Percentiles rank a stretch among this genome's conserved stretches.
Conservation (phyloP, 2,888 invertebrate genomes). For the Gnatocerus cornutus region DNA sequence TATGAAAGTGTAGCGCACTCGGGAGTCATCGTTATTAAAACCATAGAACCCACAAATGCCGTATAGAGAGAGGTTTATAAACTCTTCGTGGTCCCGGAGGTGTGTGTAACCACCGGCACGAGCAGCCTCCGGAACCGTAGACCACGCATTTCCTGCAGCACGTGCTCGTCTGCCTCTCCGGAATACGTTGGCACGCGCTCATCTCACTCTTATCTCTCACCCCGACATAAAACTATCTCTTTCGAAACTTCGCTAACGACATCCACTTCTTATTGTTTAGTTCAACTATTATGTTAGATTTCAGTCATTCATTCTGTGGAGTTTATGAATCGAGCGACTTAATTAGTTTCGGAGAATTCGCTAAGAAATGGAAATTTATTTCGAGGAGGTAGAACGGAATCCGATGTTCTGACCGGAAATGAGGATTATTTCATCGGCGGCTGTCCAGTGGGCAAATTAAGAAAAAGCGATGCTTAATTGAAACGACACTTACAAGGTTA, state of each 20-base stretch:
- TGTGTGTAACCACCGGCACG: conserved; percentile 71
- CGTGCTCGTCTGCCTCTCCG: conserved; percentile 61
- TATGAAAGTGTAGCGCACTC: conserved; percentile 56
- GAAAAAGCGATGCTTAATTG: conserved; percentile 50
- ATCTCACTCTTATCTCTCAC: conserved; percentile 14
- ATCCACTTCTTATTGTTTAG: conserved; percentile 53
- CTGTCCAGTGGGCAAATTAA: conserved; percentile 51
- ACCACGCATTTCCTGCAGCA: conserved; percentile 71
- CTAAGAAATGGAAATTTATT: conserved; percentile 18
- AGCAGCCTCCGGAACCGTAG: conserved; percentile 69
- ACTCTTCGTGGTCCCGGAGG: conserved; percentile 68
- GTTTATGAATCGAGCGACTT: conserved; percentile 51
- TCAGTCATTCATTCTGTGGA: conserved; percentile 56
- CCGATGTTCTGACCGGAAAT: conserved; percentile 48
- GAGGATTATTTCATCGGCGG: conserved; percentile 52
- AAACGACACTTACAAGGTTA: conserved; percentile 42
- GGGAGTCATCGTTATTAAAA: conserved; percentile 59
- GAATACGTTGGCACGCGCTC: conserved; percentile 29
- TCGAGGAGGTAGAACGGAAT: background rate
- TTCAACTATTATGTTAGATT: conserved; percentile 56
- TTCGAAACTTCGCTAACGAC: conserved; percentile 53
- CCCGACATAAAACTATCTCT: conserved; percentile 23
- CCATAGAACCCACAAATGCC: conserved; percentile 54
- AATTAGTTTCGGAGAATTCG: conserved; percentile 30
- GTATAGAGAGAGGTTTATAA: conserved; percentile 66